phyloP scores from a whole-genome alignment of 2,797 vertebrate genomes.

The Centropyge bicolor region DNA sequence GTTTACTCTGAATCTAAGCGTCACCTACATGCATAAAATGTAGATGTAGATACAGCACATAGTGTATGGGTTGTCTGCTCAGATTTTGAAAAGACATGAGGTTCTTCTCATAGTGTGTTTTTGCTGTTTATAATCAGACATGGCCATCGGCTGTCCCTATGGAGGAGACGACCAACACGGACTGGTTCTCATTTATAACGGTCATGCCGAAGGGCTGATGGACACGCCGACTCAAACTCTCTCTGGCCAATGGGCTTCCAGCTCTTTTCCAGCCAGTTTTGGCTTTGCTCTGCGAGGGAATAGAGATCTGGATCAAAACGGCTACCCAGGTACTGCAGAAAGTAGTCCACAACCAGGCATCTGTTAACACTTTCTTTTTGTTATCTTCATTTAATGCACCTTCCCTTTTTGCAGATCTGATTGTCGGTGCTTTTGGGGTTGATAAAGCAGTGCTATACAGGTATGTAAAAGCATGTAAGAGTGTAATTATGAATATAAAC shows the following conservation, averaged over 20 bases:
- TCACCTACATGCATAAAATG: not conserved
- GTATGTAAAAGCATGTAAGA: conserved; percentile 70
- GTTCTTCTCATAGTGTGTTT: conserved; percentile 6
- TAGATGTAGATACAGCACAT: not conserved
- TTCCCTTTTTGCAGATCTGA: conserved; percentile 85
- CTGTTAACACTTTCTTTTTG: not conserved
- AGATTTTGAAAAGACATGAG: not conserved
- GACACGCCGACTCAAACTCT: conserved; percentile 89
- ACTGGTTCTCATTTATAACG: conserved; percentile 90
- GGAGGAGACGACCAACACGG: conserved; percentile 89
- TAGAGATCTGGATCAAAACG: conserved; percentile 91
- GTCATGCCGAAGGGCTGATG: conserved; percentile 82
- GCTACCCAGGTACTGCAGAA: conserved; percentile 89
- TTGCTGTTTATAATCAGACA: conserved; percentile 79
- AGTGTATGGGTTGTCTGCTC: not conserved
- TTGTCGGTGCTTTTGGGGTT: conserved; percentile 92
- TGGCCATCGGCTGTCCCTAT: conserved; percentile 91
- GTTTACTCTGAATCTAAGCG: not conserved
- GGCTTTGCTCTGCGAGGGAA: conserved; percentile 89
- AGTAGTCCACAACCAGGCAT: not conserved
- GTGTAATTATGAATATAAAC: not conserved
- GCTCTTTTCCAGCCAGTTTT: conserved; percentile 87
- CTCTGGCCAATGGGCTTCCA: conserved; percentile 87
- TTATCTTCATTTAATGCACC: not conserved
- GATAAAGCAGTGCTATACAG: conserved; percentile 92